Conservation (phyloP, 2,888 invertebrate genomes). For the Tryphoninae sp. region DNA sequence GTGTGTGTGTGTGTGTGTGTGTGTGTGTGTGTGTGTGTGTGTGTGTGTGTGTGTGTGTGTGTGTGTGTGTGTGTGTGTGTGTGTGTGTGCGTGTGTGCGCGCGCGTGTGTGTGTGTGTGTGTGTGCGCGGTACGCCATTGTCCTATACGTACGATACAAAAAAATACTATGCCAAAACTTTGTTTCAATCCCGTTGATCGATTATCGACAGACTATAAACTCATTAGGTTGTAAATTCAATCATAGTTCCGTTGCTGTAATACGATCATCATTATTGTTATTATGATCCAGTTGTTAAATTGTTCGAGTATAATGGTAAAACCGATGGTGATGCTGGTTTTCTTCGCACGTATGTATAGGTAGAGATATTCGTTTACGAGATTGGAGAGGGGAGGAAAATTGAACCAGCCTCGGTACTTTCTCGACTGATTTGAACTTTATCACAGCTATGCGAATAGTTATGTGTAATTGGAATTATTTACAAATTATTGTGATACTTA, state of each 20-base stretch:
- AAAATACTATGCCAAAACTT: background rate
- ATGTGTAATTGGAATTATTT: too few species aligned
- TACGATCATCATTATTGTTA: constrained; percentile 4
- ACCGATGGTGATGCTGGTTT: background rate
- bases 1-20: too few species aligned
- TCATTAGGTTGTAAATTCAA: background rate
- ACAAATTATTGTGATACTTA: too few species aligned
- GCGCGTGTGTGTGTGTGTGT: background rate
- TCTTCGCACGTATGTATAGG: background rate
- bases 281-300: background rate
- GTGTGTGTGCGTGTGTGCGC: too few species aligned
- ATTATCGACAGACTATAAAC: background rate
- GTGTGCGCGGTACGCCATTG: background rate
- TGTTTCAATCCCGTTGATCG: background rate
- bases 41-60: too few species aligned
- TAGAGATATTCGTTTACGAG: background rate
- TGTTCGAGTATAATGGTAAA: background rate
- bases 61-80: too few species aligned
- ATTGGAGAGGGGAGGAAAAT: too few species aligned
- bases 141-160: background rate
- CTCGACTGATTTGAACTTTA: too few species aligned
- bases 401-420: too few species aligned
- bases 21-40: too few species aligned
- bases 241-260: background rate
- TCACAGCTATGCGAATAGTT: too few species aligned